Base-by-base conservation (phyloP, 2,113 vertebrate genomes). In the Dipodomys merriami region DNA sequence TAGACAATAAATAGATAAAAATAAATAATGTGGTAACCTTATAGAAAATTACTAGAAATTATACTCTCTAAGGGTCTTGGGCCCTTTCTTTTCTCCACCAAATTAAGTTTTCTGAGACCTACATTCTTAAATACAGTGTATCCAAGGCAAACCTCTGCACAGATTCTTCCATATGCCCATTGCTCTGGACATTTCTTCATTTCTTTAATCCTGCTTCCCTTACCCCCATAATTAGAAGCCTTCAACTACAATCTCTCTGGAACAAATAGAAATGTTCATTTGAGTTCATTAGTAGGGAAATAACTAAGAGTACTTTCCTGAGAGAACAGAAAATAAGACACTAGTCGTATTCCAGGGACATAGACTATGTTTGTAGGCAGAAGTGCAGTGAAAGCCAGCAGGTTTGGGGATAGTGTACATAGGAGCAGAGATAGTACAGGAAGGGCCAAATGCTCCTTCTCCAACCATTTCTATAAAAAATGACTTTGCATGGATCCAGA, bases 1-100 rank as follows among this genome's bases (percentile, higher is more conserved):
- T 65, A 78, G 74, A 90, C 86, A 89, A 91, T 83, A 93, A 93
- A 92, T 23, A 94, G 72, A 76, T 74, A 95, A 89, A 92, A 96
- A 85, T 92, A 94, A 88, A 84, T 89, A 53, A 89, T 95, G 44
- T 25, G 84, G 44, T 86, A 86, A 60, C 64, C 81, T 89, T 82
- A 78, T 74, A 6, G 46, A 89, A 88, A 91, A 95, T 84, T 60
- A 13, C 81, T 86, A 84, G 77, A 95, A 62, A 13, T 77, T 13
- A 11, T 57, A 57, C 53, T 16, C 53, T 57, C 53, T 57, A 57
- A 57, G 15, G 53, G 13, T 57, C 53, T 57, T 57, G 53, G 53
- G 53, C 4, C 53, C 53, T 57, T 57, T 57, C 53, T 57, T 57
- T 13, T 57, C 53, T 16, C 53, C 53, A 57, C 53, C 53, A 57